Base-by-base conservation (phyloP, 2,113 vertebrate genomes). In the Syngnathoides biaculeatus region DNA sequence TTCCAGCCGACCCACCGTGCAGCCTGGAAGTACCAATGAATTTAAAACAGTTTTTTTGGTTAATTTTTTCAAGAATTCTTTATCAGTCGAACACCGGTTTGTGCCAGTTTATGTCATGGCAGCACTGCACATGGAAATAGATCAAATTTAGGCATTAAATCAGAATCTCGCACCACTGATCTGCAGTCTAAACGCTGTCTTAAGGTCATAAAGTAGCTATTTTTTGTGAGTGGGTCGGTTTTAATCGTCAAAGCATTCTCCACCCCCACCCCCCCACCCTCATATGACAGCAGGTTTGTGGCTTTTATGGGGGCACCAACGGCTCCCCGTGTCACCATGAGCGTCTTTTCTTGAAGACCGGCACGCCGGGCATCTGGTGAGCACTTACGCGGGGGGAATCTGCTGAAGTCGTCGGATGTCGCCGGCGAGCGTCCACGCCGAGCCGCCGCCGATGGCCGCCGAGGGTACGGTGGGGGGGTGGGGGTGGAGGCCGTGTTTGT, bases 381-480 rank as follows among this genome's bases (percentile, higher is more conserved):
- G 78, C 70, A 87, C 85, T 89, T 89, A 85, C 65, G 72, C 39
- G 64, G 43, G 43, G n/a, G 6, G 80, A 88, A 87, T 89, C 81
- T 87, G 88, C 87, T 90, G 87, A 89, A 89, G 78, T 87, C 84
- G 84, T 88, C 89, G 89, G 87, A 86, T 67, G 86, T 87, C 88
- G 80, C 70, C 3, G 76, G 67, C 85, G 89, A 85, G 89, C 76
- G 86, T 80, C 80, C 71, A 26, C 74, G 79, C 86, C 79, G 84
- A 82, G 82, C 84, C 78, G 83, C 89, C 87, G 86, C 87, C 88
- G 88, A 90, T 84, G 89, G 69, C 86, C 67, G 77, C 74, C 88
- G 74, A 73, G 88, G 89, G 88, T 85, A 75, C 45, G 77, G n/a
- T 65, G 80, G 72, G 82, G 78, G 83, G n/a, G n/a, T n/a, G n/a